A percentile compares a stretch with the other conserved stretches of the same genome.
Evolutionary conservation across 2,113 vertebrate genomes (phyloP).

Genomic region (Dolichallabes microphthalmus): DNA sequence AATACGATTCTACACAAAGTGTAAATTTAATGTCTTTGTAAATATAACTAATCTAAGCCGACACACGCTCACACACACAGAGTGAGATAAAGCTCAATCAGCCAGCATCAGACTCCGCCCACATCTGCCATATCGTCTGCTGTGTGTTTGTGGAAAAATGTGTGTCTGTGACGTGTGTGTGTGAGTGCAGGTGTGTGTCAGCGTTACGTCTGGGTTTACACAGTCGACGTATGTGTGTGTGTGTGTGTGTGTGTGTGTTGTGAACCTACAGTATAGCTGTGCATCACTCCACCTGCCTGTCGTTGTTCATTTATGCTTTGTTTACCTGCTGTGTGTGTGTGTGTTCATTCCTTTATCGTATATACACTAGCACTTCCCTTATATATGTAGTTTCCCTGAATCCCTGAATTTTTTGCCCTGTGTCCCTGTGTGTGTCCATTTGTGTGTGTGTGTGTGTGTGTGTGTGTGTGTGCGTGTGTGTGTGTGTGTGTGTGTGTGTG

Average conservation of each 20-base stretch:
- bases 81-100: neutral
- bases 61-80: neutral
- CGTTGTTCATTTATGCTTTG: neutral
- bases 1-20: too few relatives aligned
- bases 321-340: constrained; percentile 21
- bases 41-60: neutral
- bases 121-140: neutral
- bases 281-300: neutral
- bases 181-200: too few relatives aligned
- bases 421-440: neutral
- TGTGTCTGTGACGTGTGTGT: neutral
- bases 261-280: neutral
- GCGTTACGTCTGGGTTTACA: too few relatives aligned
- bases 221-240: neutral
- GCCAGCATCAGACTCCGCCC: neutral
- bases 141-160: neutral
- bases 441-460: constrained; percentile 29
- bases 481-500: constrained; percentile 34
- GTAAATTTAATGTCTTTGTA: neutral
- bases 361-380: constrained; percentile 25
- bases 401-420: constrained; percentile 25
- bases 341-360: constrained; percentile 49
- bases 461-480: constrained; percentile 53
- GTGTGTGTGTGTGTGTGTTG: neutral
- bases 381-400: constrained; percentile 41